Percentiles rank a stretch among this genome's conserved stretches.
Evolutionary conservation across 2,888 invertebrate species (phyloP).

Genomic region (Drosophila mulleri): DNA sequence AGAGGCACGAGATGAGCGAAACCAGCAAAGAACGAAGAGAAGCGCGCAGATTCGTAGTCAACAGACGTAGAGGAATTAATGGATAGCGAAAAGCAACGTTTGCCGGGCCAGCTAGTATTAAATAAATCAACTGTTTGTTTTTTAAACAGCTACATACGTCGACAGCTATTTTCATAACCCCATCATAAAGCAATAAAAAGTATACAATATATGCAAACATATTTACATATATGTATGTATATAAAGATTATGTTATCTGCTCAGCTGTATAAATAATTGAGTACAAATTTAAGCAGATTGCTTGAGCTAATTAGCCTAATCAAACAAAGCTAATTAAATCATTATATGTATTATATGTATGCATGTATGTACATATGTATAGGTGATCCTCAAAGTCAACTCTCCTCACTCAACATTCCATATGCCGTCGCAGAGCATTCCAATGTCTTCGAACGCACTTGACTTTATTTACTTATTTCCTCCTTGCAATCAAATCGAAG

Average conservation of each 20-base stretch:
- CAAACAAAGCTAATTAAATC: neutral
- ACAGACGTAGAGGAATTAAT: too few species aligned
- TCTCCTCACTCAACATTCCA: neutral
- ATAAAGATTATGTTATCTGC: neutral
- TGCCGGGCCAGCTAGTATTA: neutral
- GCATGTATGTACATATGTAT: neutral
- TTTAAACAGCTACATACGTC: neutral
- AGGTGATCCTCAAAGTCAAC: constrained; percentile 6
- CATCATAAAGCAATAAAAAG: neutral
- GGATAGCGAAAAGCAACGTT: too few species aligned
- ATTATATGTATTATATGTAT: neutral
- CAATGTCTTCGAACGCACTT: neutral
- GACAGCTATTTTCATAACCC: neutral
- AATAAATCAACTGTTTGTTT: constrained; percentile 1
- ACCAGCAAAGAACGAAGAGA: too few species aligned
- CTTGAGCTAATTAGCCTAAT: neutral
- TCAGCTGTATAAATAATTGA: neutral
- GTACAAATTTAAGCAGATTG: neutral
- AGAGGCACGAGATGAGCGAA: too few species aligned
- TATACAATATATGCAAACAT: too few species aligned
- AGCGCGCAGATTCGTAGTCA: too few species aligned
- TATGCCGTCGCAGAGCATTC: neutral
- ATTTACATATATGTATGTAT: too few species aligned
- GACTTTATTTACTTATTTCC: neutral
- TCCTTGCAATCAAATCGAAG: constrained; percentile 12